A percentile compares a stretch with the other conserved stretches of the same genome.
Evolutionary conservation across 64 coral and sea anemone species (phyloP).

Genomic region (Montipora efflorescens): DNA sequence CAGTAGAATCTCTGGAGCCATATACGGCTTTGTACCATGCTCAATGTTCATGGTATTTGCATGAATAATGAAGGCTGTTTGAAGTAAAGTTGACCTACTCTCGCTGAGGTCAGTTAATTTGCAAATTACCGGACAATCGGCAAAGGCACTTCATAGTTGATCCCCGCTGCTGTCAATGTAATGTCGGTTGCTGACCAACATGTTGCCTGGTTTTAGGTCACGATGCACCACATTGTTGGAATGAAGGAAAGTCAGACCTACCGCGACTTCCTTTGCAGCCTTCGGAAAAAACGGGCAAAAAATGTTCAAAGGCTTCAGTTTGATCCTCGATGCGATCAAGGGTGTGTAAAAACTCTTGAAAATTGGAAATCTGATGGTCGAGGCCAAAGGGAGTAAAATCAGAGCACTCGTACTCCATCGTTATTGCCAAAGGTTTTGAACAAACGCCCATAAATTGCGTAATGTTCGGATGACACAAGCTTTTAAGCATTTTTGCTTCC

Average conservation of each 20-base stretch:
- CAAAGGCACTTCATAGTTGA: background rate
- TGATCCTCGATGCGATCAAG: background rate
- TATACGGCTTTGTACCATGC: background rate
- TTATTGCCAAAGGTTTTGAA: constrained; percentile 21
- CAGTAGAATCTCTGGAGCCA: background rate
- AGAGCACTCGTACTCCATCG: constrained; percentile 63
- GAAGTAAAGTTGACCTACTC: constrained; percentile 9
- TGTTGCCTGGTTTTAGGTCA: constrained; percentile 40
- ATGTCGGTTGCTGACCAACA: constrained; percentile 39
- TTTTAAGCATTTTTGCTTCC: constrained; percentile 30
- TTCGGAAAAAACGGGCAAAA: constrained; percentile 31
- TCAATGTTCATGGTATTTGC: background rate
- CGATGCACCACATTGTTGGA: constrained; percentile 27
- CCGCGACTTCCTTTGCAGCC: constrained; percentile 26
- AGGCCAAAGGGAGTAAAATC: constrained; percentile 59
- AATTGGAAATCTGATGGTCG: constrained; percentile 29
- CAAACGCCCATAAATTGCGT: constrained; percentile 41
- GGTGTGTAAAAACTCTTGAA: constrained; percentile 29
- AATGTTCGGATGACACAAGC: background rate
- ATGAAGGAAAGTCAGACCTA: constrained; percentile 39
- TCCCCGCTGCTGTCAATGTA: background rate
- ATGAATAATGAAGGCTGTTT: constrained; percentile 12
- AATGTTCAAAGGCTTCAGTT: constrained; percentile 29
- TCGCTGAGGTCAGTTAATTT: constrained; percentile 33
- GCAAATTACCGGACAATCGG: background rate